A percentile compares a stretch with the other conserved stretches of the same genome.
Evolutionary conservation across 2,113 vertebrate genomes (phyloP).

Genomic region (Chamaea fasciata): DNA sequence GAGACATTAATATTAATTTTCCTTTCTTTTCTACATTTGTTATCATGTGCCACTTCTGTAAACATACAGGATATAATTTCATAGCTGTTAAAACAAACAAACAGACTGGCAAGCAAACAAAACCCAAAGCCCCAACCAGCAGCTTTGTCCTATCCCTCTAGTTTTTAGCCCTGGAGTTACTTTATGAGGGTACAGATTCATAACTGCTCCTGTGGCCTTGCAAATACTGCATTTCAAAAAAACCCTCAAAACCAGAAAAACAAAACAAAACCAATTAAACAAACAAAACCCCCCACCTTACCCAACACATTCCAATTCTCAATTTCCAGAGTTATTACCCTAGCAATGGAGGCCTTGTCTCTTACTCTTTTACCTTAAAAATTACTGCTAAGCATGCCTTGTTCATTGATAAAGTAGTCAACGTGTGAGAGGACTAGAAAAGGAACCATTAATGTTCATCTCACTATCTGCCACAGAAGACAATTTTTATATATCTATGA

Average conservation of each 20-base stretch:
- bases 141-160: background rate
- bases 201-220: background rate
- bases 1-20: background rate
- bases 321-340: background rate
- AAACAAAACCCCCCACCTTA: background rate
- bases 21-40: background rate
- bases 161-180: background rate
- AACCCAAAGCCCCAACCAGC: background rate
- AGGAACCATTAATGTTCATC: background rate
- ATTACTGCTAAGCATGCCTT: background rate
- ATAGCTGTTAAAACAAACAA: background rate
- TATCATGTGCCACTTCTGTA: background rate
- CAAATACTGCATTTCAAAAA: background rate
- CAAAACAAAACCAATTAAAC: background rate
- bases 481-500: background rate
- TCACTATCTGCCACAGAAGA: background rate
- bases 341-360: background rate
- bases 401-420: background rate
- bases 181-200: conserved; percentile 20
- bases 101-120: background rate
- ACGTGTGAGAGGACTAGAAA: background rate
- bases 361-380: background rate
- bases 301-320: background rate
- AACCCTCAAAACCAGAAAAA: background rate
- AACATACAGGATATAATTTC: background rate